Conservation (phyloP, 1,140 invertebrate species). For the Penaeus vannamei region DNA sequence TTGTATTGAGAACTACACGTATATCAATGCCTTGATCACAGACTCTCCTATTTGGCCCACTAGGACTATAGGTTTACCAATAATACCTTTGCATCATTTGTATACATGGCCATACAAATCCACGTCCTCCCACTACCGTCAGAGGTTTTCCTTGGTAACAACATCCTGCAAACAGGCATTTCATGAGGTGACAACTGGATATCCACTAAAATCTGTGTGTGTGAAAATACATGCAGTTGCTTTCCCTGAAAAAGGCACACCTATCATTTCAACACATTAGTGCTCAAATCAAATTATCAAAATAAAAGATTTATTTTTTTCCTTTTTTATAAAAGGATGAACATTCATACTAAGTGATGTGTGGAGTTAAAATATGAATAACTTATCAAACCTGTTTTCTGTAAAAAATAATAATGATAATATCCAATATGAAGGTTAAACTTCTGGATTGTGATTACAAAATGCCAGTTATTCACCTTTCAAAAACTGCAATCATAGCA, state of each 20-base stretch:
- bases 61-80: constrained; percentile 1
- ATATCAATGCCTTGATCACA: constrained; percentile 26
- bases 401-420: not conserved
- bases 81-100: constrained; percentile 87
- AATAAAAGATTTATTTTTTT: too few relatives aligned
- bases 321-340: too few relatives aligned
- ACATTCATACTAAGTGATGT: too few relatives aligned
- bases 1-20: not conserved
- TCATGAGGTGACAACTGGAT: constrained; percentile 29
- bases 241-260: too few relatives aligned
- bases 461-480: too few relatives aligned
- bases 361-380: too few relatives aligned
- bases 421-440: too few relatives aligned
- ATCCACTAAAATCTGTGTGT: not conserved
- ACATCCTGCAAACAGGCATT: constrained; percentile 77
- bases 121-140: constrained; percentile 92
- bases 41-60: constrained; percentile 33
- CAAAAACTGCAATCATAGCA: too few relatives aligned
- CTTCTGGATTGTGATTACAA: too few relatives aligned
- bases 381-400: too few relatives aligned
- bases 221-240: constrained; percentile 22
- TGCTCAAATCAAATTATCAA: too few relatives aligned
- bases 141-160: constrained; percentile 88
- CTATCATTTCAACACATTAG: too few relatives aligned
- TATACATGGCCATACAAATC: constrained; percentile 96